phyloP scores from a whole-genome alignment of 2,797 vertebrate species.

The Bryconaethiops microstoma region DNA sequence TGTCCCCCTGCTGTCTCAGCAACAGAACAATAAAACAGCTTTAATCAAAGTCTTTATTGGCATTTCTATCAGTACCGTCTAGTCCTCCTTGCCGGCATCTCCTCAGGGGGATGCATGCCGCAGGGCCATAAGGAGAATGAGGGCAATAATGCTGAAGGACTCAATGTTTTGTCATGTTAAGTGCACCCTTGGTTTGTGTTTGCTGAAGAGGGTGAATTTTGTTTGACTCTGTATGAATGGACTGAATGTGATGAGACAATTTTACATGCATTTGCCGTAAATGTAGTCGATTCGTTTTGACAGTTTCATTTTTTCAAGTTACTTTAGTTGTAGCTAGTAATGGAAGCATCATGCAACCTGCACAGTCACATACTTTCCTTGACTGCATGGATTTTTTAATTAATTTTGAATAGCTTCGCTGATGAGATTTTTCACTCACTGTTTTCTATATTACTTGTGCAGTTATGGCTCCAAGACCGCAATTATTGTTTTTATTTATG shows the following conservation, averaged over 20 bases:
- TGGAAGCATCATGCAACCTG: not conserved
- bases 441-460: too few relatives aligned
- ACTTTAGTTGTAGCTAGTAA: not conserved
- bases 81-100: slow-evolving; percentile 8
- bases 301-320: not conserved
- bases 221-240: not conserved
- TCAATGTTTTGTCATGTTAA: not conserved
- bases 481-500: too few relatives aligned
- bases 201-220: not conserved
- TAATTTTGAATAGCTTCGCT: too few relatives aligned
- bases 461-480: too few relatives aligned
- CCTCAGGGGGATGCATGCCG: slow-evolving; percentile 1
- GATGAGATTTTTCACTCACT: too few relatives aligned
- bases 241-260: not conserved
- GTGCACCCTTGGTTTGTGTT: not conserved
- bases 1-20: slow-evolving; percentile 40
- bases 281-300: not conserved
- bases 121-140: not conserved
- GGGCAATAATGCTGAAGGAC: not conserved
- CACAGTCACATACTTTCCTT: too few relatives aligned
- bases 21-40: slow-evolving; percentile 54
- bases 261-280: not conserved
- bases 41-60: slow-evolving; percentile 55
- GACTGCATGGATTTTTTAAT: too few relatives aligned
- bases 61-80: slow-evolving; percentile 40